Base-by-base conservation (phyloP, 1,140 invertebrate species). In the Eriocheir sinensis region DNA sequence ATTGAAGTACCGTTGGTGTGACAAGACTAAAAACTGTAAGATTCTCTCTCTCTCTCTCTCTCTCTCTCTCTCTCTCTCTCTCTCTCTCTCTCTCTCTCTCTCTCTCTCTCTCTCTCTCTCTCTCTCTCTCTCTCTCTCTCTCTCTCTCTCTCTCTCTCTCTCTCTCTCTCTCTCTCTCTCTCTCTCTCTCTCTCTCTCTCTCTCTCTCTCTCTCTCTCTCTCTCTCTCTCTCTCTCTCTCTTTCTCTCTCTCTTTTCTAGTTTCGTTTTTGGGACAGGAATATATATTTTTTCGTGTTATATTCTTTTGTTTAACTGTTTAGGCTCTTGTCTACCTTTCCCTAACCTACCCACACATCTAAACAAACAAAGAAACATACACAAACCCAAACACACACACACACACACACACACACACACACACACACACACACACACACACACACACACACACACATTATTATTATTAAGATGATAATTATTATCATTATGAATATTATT, bases 71-170 rank as follows among this genome's bases (percentile, higher is more conserved):
- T 83, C 60, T 72, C 60, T 72, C 60, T 72, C 60, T 72, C 80
- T 81, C 80, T 81, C 80, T 81, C 80, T 81, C 80, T 81, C 80
- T 81, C 80, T 81, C 80, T 4, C 81, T 83, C 81, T 83, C 81
- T 83, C 81, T 83, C 81, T 83, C 81, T 83, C 81, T 83, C 81
- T 83, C 81, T 83, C 81, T 83, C 81, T 83, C 81, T 38, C 36
- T 38, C 81, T 83, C 38, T 88, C 32, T 40, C 85, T 40, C 38
- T 88, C 85, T 88, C 85, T 88, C 85, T 88, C 85, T 88, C 85
- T 88, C 85, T 88, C 85, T 88, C 85, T 88, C 85, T 88, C 85
- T 88, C 85, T 88, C 81, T 83, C 81, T 83, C 32, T 34, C 32
- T 83, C 81, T 83, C 32, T 27, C 81, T 27, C 32, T 41, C 40